Evolutionary conservation across 1,140 invertebrate genomes (phyloP).

Genomic region (Aphidius gifuensis): DNA sequence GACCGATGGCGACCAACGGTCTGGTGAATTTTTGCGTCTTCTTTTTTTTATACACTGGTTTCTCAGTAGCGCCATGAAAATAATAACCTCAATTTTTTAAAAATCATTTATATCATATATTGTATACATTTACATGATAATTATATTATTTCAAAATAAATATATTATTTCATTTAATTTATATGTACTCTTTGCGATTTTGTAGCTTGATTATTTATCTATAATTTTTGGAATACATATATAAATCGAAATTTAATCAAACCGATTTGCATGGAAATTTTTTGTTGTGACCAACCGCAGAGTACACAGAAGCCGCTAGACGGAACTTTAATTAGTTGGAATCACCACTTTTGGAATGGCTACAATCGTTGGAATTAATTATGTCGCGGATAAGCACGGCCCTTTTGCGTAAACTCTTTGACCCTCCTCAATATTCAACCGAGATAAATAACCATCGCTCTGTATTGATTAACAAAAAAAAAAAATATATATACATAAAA

Average conservation of each 20-base stretch:
- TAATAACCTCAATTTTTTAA: too few relatives aligned
- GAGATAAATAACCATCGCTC: neutral
- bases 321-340: constrained; percentile 51
- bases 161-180: too few relatives aligned
- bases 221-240: too few relatives aligned
- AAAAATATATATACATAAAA: neutral
- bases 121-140: too few relatives aligned
- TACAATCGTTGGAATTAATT: constrained; percentile 53
- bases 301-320: constrained; percentile 30
- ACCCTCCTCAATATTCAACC: constrained; percentile 17
- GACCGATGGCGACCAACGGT: constrained; percentile 36
- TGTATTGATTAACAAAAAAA: neutral
- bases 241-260: neutral
- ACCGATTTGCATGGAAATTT: constrained; percentile 3
- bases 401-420: constrained; percentile 35
- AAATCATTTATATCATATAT: too few relatives aligned
- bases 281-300: constrained; percentile 24
- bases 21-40: constrained; percentile 30
- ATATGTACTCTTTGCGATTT: too few relatives aligned
- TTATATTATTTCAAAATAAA: too few relatives aligned
- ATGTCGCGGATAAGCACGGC: constrained; percentile 48
- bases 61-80: constrained; percentile 28
- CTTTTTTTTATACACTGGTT: constrained; percentile 11
- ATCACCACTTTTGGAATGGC: constrained; percentile 42
- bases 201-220: too few relatives aligned